Evolutionary conservation across 2,888 invertebrate genomes (phyloP), one percentile per base, ranked within the genome.

Genomic region (Cerceris ruficornis): DNA sequence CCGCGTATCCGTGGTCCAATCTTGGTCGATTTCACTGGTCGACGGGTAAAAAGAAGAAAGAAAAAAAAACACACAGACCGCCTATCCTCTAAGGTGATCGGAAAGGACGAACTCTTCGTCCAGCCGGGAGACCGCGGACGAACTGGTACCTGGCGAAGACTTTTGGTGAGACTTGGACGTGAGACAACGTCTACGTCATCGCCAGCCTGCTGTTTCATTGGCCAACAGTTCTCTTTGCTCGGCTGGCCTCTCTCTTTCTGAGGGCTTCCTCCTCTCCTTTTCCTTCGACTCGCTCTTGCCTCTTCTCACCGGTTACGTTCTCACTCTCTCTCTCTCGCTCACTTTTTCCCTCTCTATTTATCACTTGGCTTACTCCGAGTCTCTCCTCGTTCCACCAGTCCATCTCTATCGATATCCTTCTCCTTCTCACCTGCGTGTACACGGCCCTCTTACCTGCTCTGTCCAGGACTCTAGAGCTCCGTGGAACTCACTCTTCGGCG

Each of bases 91-190:
- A 65, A 60, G 39, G 55, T 41, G 69, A 50, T 69, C 55, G 61
- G 62, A 69, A 81, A 57, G 78, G 75, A 85, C 82, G 80, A 76
- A 67, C 79, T 76, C 75, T 74, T 88, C 90, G 90, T 90, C 89
- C 90, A 90, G 86, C 82, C 90, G 90, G 90, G 90, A 91, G 90
- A 90, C 90, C 91, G 90, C 90, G 92, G 89, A 91, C 91, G 88
- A 89, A 92, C 92, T 92, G 90, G 83, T 85, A 88, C 87, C 86
- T 84, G 83, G 85, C 78, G 82, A 87, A 84, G 86, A 88, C 86
- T 90, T 90, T 90, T 88, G 81, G 88, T 86, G 88, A 88, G 90
- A 87, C 89, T 88, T 86, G 65, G 85, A 88, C 81, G 88, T 87
- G 88, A 88, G 87, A 88, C 87, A 87, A 88, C 87, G 84, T 65